phyloP scores from a whole-genome alignment of 2,797 vertebrate species.

The Manis javanica region DNA sequence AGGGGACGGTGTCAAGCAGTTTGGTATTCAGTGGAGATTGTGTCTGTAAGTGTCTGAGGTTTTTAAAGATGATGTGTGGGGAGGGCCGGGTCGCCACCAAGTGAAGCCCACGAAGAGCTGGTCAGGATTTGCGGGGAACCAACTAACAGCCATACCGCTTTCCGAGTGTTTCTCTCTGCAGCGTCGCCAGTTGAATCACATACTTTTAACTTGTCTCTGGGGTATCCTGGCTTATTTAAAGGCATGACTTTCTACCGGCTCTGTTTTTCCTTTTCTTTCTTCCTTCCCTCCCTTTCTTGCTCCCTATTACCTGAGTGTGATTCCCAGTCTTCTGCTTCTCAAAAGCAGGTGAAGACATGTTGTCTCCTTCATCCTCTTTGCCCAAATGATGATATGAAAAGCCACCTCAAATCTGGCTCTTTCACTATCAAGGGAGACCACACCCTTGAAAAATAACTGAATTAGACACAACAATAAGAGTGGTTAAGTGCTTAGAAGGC shows the following conservation, averaged over 20 bases:
- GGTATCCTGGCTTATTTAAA: neutral
- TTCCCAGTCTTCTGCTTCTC: neutral
- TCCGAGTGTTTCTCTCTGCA: neutral
- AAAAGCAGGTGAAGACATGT: neutral
- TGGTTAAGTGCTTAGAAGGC: conserved; percentile 35
- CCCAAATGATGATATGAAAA: neutral
- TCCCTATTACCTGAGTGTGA: neutral
- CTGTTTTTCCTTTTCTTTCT: neutral
- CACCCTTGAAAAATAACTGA: conserved; percentile 55
- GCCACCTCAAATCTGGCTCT: neutral
- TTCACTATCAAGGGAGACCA: conserved; percentile 30
- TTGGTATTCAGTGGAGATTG: neutral
- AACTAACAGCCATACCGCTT: neutral
- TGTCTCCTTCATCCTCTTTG: conserved; percentile 2
- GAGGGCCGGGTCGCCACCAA: neutral
- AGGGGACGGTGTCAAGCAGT: neutral
- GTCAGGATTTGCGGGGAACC: neutral
- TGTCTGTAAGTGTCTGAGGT: neutral
- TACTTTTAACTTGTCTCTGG: neutral
- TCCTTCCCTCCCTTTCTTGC: too few relatives aligned
- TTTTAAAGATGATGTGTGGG: neutral
- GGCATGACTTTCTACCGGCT: neutral
- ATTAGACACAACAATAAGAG: conserved; percentile 31
- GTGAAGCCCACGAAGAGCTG: neutral
- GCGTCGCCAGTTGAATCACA: neutral